phyloP scores from a whole-genome alignment of 2,888 invertebrate genomes.

The Rutpela maculata region DNA sequence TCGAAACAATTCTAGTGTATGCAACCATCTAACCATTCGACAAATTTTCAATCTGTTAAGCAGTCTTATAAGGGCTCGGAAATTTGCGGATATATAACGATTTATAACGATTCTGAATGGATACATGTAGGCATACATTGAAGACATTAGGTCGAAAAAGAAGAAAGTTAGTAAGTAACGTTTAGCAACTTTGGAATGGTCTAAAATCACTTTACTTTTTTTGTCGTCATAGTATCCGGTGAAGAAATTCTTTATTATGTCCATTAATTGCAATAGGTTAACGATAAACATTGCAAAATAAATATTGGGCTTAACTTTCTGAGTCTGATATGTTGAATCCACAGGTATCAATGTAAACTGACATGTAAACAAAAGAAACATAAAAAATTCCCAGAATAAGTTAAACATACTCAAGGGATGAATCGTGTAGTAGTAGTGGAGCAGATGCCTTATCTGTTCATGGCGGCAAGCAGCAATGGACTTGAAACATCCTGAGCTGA shows the following conservation, averaged over 20 bases:
- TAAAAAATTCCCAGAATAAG: conserved; percentile 48
- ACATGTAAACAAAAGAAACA: no score
- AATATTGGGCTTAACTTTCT: no score
- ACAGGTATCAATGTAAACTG: no score
- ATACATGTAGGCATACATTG: conserved; percentile 8
- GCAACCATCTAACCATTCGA: conserved; percentile 14
- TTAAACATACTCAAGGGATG: conserved; percentile 59
- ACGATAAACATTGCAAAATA: no score
- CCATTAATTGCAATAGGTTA: no score
- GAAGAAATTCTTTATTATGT: no score
- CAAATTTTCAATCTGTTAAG: conserved; percentile 18
- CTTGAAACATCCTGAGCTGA: conserved; percentile 47
- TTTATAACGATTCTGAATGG: conserved; percentile 28
- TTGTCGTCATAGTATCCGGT: no score
- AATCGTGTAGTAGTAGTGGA: conserved; percentile 52
- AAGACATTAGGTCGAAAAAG: conserved; percentile 3
- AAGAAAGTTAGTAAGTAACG: conserved; percentile 10
- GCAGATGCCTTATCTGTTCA: conserved; percentile 55
- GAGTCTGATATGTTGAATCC: no score
- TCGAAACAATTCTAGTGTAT: conserved; percentile 26
- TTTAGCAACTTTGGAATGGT: background rate
- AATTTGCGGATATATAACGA: background rate
- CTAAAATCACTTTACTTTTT: no score
- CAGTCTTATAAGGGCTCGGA: background rate
- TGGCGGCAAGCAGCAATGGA: conserved; percentile 50